Percentiles rank a stretch among this genome's conserved stretches.
Evolutionary conservation across 2,888 invertebrate species (phyloP).

Genomic region (Pyrrhosoma nymphula): DNA sequence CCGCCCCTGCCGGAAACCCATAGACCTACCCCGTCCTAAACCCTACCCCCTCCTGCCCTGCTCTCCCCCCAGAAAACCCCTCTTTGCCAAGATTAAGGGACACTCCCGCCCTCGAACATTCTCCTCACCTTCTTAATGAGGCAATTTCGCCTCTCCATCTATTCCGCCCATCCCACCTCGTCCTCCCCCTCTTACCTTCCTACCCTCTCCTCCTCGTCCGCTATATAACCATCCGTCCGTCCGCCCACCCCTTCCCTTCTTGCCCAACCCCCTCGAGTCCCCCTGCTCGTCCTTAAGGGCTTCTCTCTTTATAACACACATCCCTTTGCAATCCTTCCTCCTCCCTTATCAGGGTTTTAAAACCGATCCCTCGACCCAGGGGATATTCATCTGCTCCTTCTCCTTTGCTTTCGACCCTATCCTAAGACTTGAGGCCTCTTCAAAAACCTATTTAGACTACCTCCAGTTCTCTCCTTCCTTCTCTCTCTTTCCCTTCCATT

Average conservation of each 20-base stretch:
- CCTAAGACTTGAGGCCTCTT: slow-evolving; percentile 1
- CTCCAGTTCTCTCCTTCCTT: neutral
- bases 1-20: neutral
- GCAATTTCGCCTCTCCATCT: slow-evolving; percentile 45
- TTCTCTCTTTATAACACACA: slow-evolving; percentile 34
- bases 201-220: neutral
- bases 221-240: neutral
- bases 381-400: slow-evolving; percentile 41
- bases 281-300: neutral
- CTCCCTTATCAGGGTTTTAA: neutral
- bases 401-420: neutral
- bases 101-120: neutral
- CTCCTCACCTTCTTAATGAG: slow-evolving; percentile 58
- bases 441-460: slow-evolving; percentile 37
- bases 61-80: neutral
- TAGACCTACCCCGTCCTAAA: neutral
- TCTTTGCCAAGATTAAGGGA: slow-evolving; percentile 54
- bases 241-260: neutral
- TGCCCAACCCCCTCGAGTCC: neutral
- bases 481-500: neutral
- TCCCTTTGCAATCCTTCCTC: slow-evolving; percentile 28
- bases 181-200: neutral
- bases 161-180: neutral
- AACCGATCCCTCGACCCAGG: neutral
- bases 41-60: neutral